Base-by-base conservation (phyloP, 2,888 invertebrate genomes). In the Drosophila villosipedis region DNA sequence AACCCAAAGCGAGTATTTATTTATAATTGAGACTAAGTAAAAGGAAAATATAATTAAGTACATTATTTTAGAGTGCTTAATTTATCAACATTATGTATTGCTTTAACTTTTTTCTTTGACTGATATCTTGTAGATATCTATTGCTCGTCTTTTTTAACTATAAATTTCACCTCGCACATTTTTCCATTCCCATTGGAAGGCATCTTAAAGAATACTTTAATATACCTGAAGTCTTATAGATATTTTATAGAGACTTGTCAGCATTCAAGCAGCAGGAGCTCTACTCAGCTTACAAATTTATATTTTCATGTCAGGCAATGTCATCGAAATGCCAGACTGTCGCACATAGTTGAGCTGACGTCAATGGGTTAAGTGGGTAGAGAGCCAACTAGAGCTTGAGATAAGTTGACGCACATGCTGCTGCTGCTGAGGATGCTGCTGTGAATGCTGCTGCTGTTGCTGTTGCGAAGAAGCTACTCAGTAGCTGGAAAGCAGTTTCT, bases 401-500 rank as follows among this genome's bases (percentile, higher is more conserved):
- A 52, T 71, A 59, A 73, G 81, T 81, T 73, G 66, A 61, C 62
- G 82, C 78, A 66, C 68, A 74, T 53, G 58, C 78, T 58, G 57
- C 19, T 60, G 50, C 49, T 50, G 25, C 35, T 16, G 19, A 47
- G 62, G 47, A 10, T 61, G 43, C 55, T 22, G 30, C 47, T 30
- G 30, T 58, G 58, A 47, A 12, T 54, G 35, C 30, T 25, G 41
- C 22, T 57, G 31, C 30, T 39, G 57, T n/a, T n/a, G n/a, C n/a
- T n/a, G 10, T 35, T 68, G 64, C 49, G 41, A 50, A 50, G 50
- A 61, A 64, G 73, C 71, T 82, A 82, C 70, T 82, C 78, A 79
- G 74, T 73, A 66, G 66, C 78, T 80, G 68, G 50, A 71, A 71
- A 71, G 70, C 76, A 71, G 53, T 77, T 78, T 78, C 82, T 74